Conservation (phyloP, 1,140 invertebrate genomes). For the Aphelenchoides fujianensis region DNA sequence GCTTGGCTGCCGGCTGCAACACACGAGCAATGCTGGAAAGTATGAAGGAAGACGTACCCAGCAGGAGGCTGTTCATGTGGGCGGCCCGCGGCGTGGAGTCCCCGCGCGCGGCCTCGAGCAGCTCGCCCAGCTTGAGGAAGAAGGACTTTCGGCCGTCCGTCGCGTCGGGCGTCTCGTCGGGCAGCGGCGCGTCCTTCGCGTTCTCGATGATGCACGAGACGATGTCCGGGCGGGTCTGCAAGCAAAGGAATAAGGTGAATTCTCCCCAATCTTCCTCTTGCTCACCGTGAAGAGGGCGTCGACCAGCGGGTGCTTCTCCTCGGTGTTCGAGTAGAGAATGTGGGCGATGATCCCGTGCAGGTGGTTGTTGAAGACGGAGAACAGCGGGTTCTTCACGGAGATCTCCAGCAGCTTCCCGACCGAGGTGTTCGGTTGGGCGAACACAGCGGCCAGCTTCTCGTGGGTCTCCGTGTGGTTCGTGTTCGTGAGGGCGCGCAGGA, state of each 20-base stretch:
- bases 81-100: background rate
- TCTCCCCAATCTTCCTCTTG: too few relatives aligned
- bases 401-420: background rate
- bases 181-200: background rate
- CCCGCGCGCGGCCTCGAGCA: background rate
- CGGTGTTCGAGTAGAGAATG: background rate
- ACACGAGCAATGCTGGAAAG: background rate
- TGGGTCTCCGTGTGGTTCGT: background rate
- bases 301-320: background rate
- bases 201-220: background rate
- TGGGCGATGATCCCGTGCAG: background rate
- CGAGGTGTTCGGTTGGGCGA: background rate
- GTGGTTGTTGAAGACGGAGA: background rate
- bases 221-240: background rate
- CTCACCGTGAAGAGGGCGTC: constrained; percentile 7
- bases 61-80: background rate
- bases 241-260: too few relatives aligned
- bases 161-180: background rate
- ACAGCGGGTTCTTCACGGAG: background rate
- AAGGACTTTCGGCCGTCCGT: background rate
- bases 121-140: constrained; percentile 5
- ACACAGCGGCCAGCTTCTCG: background rate
- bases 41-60: background rate
- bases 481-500: background rate
- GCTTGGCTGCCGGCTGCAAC: background rate